Evolutionary conservation across 2,888 invertebrate genomes (phyloP).

Genomic region (Smittia sp.): DNA sequence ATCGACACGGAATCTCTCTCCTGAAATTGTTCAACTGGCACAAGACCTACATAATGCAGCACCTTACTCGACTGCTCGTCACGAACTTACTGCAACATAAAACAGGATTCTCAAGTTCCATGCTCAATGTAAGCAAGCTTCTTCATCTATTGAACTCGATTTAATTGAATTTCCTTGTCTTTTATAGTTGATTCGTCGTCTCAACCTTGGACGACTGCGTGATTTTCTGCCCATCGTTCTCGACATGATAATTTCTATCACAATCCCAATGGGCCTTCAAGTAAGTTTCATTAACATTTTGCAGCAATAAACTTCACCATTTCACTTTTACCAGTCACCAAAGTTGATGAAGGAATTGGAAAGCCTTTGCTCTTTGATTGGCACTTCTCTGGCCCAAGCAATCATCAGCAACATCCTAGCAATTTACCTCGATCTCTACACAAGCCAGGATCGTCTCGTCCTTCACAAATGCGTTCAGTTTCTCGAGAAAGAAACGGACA

Average conservation of each 20-base stretch:
- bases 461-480: slow-evolving; percentile 42
- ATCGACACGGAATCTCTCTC: slow-evolving; percentile 47
- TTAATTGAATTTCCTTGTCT: not conserved
- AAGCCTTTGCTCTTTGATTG: not conserved
- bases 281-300: slow-evolving; percentile 45
- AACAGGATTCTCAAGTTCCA: not conserved
- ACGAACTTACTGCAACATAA: not conserved
- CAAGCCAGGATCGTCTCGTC: not conserved
- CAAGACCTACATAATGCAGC: not conserved
- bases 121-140: not conserved
- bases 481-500: not conserved
- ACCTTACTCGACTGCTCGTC: not conserved
- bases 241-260: not conserved
- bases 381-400: not conserved
- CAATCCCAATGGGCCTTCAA: not conserved
- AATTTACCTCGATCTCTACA: not conserved
- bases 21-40: slow-evolving; percentile 52
- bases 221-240: not conserved
- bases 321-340: no score
- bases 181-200: not conserved
- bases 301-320: not conserved
- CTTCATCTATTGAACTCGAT: not conserved
- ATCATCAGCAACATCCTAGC: not conserved
- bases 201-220: not conserved
- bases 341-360: no score